Conservation (phyloP, 2,888 invertebrate genomes). For the Escarpia spicata region DNA sequence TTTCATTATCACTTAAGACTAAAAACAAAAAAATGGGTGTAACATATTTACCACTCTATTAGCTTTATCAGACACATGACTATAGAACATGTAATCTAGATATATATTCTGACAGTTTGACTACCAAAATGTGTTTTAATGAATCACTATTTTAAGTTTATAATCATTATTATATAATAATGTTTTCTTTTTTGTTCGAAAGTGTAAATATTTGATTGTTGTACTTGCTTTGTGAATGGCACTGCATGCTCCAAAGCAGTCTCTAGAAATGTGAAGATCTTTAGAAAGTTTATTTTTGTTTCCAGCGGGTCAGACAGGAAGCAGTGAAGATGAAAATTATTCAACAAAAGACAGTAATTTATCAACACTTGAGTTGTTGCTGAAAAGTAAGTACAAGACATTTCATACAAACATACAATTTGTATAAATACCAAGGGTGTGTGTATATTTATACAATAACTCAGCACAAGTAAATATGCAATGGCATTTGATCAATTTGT, state of each 20-base stretch:
- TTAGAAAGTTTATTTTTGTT: background rate
- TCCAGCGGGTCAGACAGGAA: background rate
- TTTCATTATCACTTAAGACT: too few species aligned
- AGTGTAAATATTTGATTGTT: background rate
- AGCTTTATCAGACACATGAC: too few species aligned
- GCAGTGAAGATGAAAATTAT: background rate
- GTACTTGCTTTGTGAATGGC: background rate
- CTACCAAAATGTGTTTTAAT: too few species aligned
- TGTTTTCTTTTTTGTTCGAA: background rate
- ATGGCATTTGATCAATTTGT: too few species aligned
- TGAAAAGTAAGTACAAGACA: slow-evolving; percentile 24
- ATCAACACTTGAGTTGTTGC: background rate
- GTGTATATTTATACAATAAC: background rate
- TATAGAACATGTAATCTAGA: too few species aligned
- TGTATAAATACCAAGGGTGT: background rate
- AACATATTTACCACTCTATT: too few species aligned
- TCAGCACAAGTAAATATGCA: too few species aligned
- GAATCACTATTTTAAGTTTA: too few species aligned
- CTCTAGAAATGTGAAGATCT: background rate
- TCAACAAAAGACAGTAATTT: background rate
- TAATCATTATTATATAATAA: background rate
- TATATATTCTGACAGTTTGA: too few species aligned
- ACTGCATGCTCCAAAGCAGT: too few species aligned
- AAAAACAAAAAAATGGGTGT: too few species aligned
- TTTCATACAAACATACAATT: background rate